A percentile compares a stretch with the other conserved stretches of the same genome.
Conservation (phyloP, 2,113 vertebrate species). For the Potamarius usumacintae region DNA sequence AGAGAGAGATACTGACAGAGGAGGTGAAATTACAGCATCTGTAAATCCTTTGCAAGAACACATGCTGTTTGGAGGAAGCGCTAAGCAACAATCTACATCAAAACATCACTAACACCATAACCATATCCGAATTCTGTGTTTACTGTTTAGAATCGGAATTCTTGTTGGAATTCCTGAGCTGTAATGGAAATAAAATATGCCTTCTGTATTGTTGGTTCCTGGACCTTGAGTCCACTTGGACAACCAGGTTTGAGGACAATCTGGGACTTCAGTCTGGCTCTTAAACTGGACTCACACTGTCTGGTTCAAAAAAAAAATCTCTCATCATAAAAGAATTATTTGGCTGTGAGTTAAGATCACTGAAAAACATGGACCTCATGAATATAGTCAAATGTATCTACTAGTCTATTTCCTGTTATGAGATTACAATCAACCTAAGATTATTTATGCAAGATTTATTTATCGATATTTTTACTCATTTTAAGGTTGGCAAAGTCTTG, state of each 20-base stretch:
- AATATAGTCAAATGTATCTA: neutral
- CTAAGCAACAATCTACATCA: constrained; percentile 16
- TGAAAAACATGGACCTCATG: neutral
- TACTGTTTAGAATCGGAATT: neutral
- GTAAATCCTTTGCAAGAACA: constrained; percentile 16
- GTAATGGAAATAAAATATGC: neutral
- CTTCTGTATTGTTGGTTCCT: neutral
- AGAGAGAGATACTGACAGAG: neutral
- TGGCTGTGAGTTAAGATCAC: neutral
- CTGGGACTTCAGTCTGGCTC: neutral
- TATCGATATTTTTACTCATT: neutral
- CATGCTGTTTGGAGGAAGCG: neutral
- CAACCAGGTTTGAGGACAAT: neutral
- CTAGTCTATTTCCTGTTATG: neutral
- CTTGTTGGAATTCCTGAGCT: neutral
- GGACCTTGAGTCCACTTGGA: neutral
- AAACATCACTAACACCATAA: neutral
- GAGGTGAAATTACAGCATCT: constrained; percentile 30
- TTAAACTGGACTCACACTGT: too few species aligned
- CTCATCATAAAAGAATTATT: neutral
- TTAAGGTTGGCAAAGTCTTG: neutral
- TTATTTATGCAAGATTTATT: neutral
- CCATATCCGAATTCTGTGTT: neutral
- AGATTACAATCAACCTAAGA: neutral
- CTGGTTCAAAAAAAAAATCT: neutral